Conservation (phyloP, 23 tunicate genomes). For the Halocynthia aurantium region DNA sequence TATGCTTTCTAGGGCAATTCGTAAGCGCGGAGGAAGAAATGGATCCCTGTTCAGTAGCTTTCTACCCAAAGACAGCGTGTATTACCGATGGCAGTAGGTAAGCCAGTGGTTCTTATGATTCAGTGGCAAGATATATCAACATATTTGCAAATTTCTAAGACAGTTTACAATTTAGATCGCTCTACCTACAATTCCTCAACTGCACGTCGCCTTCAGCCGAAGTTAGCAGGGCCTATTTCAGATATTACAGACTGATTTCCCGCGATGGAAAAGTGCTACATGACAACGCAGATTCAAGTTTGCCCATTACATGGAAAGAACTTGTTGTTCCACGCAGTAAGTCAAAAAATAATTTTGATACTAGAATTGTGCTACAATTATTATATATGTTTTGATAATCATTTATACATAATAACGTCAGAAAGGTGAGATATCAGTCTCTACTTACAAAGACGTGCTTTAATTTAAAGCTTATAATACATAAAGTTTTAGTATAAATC, state of each 20-base stretch:
- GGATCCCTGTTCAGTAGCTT: background rate
- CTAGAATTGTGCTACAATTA: no score
- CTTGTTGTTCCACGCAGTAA: background rate
- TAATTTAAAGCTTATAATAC: no score
- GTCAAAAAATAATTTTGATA: background rate
- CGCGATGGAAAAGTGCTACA: background rate
- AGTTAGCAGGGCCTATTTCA: background rate
- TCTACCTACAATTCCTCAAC: conserved; percentile 11
- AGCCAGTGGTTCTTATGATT: background rate
- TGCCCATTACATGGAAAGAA: conserved; percentile 4
- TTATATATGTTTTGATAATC: no score
- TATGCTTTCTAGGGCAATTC: no score
- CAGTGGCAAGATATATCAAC: background rate
- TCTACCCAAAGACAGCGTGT: conserved; percentile 8
- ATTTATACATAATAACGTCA: no score
- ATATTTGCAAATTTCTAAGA: background rate
- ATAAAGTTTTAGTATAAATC: no score
- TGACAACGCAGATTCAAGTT: background rate
- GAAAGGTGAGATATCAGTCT: no score
- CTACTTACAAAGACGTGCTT: no score
- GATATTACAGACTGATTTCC: background rate
- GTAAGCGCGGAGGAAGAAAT: no score
- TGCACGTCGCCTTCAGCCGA: background rate
- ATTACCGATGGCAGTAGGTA: background rate
- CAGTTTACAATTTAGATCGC: background rate